Conservation (phyloP, 2,797 vertebrate genomes). For the Lepus townsendii region DNA sequence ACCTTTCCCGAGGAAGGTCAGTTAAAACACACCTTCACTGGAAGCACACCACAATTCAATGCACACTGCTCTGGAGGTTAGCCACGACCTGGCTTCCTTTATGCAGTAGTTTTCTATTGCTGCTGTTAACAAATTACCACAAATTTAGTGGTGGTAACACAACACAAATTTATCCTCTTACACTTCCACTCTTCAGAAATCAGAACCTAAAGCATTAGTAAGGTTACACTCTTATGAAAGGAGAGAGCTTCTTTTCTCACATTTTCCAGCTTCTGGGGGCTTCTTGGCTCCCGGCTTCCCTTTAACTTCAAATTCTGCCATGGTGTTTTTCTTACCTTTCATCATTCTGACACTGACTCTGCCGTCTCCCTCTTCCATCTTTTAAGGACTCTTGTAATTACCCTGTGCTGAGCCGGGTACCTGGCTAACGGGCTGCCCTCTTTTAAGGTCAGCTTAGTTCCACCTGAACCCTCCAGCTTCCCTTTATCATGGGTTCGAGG, state of each 20-base stretch:
- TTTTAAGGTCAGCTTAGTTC: conserved; percentile 34
- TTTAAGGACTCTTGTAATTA: conserved; percentile 2
- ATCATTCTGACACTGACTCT: neutral
- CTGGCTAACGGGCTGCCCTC: neutral
- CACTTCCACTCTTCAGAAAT: neutral
- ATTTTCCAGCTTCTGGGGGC: neutral
- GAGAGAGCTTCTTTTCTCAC: neutral
- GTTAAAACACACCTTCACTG: neutral
- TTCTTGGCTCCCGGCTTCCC: neutral
- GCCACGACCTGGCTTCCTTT: neutral
- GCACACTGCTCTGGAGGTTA: neutral
- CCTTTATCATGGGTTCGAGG: neutral
- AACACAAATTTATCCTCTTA: neutral
- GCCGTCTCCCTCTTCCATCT: neutral
- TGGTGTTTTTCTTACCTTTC: neutral
- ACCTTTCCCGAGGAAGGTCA: neutral
- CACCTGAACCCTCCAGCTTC: neutral
- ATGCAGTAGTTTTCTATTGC: neutral
- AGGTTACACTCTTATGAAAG: neutral
- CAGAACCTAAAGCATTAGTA: neutral
- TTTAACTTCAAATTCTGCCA: neutral
- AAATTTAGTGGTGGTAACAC: neutral
- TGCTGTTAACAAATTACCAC: neutral
- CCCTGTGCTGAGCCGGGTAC: neutral
- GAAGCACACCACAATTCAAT: neutral